Conservation (phyloP, 2,113 vertebrate species). For the Rhinogobius similis region DNA sequence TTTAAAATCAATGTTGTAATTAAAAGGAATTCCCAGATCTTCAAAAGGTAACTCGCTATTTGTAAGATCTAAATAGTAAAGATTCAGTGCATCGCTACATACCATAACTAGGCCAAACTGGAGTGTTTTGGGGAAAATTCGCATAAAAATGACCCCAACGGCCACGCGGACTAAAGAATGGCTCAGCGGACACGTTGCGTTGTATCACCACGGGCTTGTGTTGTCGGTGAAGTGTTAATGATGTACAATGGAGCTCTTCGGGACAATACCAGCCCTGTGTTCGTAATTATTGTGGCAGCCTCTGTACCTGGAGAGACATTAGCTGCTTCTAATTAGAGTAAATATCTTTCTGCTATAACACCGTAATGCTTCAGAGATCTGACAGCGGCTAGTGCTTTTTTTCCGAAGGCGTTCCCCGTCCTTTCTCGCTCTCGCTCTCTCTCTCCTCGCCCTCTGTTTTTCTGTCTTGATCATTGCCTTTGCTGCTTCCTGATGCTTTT, state of each 20-base stretch:
- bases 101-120: background rate
- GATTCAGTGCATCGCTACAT: too few species aligned
- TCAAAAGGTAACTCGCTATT: too few species aligned
- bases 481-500: constrained; percentile 39
- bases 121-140: background rate
- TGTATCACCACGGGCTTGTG: constrained; percentile 58
- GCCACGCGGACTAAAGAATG: constrained; percentile 57
- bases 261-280: constrained; percentile 58
- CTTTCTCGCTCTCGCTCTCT: constrained; percentile 22
- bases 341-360: constrained; percentile 62
- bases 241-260: constrained; percentile 55
- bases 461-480: constrained; percentile 48
- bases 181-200: constrained; percentile 57
- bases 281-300: constrained; percentile 60
- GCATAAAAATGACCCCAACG: constrained; percentile 46
- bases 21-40: too few species aligned
- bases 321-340: constrained; percentile 69
- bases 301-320: constrained; percentile 73
- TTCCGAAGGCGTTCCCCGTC: constrained; percentile 37
- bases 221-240: constrained; percentile 66
- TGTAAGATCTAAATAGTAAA: too few species aligned
- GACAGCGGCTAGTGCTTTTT: constrained; percentile 39
- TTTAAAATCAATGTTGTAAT: too few species aligned
- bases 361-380: constrained; percentile 43
- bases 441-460: constrained; percentile 32